Base-by-base conservation (phyloP, 1,140 invertebrate species). In the Cyrtorhinus lividipennis region DNA sequence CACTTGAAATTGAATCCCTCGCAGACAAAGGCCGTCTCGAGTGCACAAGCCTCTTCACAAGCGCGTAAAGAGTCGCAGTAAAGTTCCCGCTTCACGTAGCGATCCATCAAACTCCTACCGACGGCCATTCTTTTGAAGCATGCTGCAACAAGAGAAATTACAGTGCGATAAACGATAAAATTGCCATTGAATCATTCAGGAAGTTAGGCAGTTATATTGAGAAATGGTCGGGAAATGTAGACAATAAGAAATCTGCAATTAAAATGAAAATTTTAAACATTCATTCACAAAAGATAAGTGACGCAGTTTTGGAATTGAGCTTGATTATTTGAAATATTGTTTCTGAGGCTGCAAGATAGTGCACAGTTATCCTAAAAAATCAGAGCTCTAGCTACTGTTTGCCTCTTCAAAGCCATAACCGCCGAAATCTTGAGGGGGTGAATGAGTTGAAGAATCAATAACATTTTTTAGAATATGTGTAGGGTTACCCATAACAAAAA, bases 1-100 rank as follows among this genome's bases (percentile, higher is more conserved):
- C 76, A 86, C 84, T 82, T 83, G 73, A 87, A 88, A 74, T 88
- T 89, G 70, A 89, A 90, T 64, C 86, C 87, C 73, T 87, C 84
- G 69, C 87, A 90, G 63, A 77, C 78, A 71, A 89, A 89, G 57
- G 78, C 72, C 66, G 79, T 82, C 71, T 89, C 87, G 1, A 78
- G 76, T n/a, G 81, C 81, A 67, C 87, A 90, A 68, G 85, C 83
- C 56, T 80, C 72, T 71, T 84, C 79, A 70, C 87, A 90, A 66
- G 86, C 83, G 63, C 86, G 81, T 2, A 88, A 71, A 1, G 80
- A 78, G 63, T 86, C 82, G 69, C 86, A 87, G 27, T 79, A 77
- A 13, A 87, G 72, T 2, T 83, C 79, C 64, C 80, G 77, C 67
- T 81, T 76, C 5, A 88, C 80, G 66, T 82, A 79, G 62, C 80